Evolutionary conservation across 2,888 invertebrate species (phyloP).

Genomic region (Ophion slaviceki): DNA sequence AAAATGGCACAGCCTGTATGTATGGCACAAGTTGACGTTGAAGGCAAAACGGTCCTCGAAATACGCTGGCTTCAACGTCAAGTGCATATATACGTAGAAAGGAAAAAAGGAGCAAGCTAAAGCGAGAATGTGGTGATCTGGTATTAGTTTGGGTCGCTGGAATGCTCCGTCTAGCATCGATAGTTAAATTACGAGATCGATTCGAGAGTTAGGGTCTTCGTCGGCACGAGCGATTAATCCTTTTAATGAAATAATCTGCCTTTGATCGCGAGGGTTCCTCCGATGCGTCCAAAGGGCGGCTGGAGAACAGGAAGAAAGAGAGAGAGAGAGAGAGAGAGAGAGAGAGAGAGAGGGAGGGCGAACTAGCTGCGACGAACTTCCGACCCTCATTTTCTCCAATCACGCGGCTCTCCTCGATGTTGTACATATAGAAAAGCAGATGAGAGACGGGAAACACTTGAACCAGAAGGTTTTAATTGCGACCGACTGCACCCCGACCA

Average conservation of each 20-base stretch:
- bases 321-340: slow-evolving; percentile 5
- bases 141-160: slow-evolving; percentile 58
- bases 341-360: slow-evolving; percentile 8
- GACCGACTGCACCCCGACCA: slow-evolving; percentile 51
- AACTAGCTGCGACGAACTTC: slow-evolving; percentile 64
- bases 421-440: slow-evolving; percentile 26
- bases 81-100: too few relatives aligned
- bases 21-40: too few relatives aligned
- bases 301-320: not conserved
- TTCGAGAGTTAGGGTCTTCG: slow-evolving; percentile 42
- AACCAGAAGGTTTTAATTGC: slow-evolving; percentile 82
- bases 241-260: slow-evolving; percentile 82
- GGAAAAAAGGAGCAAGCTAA: not conserved
- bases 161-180: slow-evolving; percentile 60
- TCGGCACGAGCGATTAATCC: slow-evolving; percentile 79
- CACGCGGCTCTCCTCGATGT: slow-evolving; percentile 65
- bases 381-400: slow-evolving; percentile 71
- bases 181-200: slow-evolving; percentile 66
- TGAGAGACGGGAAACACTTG: slow-evolving; percentile 78
- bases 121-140: slow-evolving; percentile 2
- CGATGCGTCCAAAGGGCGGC: slow-evolving; percentile 44
- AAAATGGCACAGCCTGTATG: too few relatives aligned
- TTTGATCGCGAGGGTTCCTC: slow-evolving; percentile 77
- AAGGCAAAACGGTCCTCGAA: too few relatives aligned
- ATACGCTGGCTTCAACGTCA: too few relatives aligned